Evolutionary conservation across 92 coral and sea anemone genomes (phyloP).

Genomic region (Actinostola sp.): DNA sequence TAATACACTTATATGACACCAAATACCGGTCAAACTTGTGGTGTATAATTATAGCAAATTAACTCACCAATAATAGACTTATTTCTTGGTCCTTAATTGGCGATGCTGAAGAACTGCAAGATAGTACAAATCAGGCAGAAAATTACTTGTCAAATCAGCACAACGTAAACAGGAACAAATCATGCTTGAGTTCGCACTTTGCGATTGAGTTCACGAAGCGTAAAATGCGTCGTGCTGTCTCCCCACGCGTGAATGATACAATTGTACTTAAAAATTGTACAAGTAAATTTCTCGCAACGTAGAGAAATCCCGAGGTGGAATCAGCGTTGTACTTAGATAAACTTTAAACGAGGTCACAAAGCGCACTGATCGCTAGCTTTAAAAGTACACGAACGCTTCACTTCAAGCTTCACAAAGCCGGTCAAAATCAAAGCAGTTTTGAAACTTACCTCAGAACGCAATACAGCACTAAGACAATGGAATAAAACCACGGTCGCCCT

Average conservation of each 20-base stretch:
- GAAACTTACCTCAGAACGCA: slow-evolving; percentile 26
- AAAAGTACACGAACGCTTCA: not conserved
- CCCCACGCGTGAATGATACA: not conserved
- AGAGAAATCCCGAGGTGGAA: not conserved
- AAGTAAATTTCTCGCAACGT: not conserved
- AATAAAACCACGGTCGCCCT: slow-evolving; percentile 21
- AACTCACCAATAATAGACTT: slow-evolving; percentile 16
- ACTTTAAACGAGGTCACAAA: slow-evolving; percentile 14
- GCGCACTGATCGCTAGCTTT: slow-evolving; percentile 1
- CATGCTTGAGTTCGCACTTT: slow-evolving; percentile 7
- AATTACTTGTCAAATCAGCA: not conserved
- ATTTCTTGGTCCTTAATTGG: slow-evolving; percentile 15
- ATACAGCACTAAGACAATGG: slow-evolving; percentile 7
- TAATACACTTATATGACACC: not conserved
- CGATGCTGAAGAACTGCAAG: slow-evolving; percentile 20
- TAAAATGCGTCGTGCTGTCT: not conserved
- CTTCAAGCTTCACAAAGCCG: not conserved
- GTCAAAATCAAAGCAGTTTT: not conserved
- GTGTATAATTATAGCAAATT: not conserved
- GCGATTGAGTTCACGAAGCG: not conserved
- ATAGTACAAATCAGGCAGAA: not conserved
- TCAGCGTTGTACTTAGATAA: not conserved
- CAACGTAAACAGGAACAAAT: slow-evolving; percentile 11
- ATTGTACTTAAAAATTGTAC: slow-evolving; percentile 13
- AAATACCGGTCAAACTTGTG: not conserved